phyloP scores from a whole-genome alignment of 2,113 vertebrate genomes.

The Coreoperca whiteheadi region DNA sequence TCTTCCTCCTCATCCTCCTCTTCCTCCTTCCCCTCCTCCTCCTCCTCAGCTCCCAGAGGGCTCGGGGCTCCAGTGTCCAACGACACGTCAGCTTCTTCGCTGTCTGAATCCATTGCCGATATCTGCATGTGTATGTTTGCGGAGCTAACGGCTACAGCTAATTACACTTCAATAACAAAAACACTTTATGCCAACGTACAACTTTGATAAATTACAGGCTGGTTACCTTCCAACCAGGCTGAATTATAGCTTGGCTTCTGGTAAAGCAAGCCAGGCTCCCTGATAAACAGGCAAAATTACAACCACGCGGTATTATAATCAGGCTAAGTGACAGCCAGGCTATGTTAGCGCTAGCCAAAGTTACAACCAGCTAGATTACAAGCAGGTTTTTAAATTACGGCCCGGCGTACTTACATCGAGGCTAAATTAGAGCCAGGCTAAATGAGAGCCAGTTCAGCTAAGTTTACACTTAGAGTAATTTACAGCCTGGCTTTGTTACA shows the following conservation, averaged over 20 bases:
- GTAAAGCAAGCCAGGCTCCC: background rate
- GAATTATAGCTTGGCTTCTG: too few species aligned
- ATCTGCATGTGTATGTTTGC: background rate
- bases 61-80: slow-evolving; percentile 27
- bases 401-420: too few species aligned
- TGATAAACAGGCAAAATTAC: too few species aligned
- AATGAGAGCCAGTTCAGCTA: too few species aligned
- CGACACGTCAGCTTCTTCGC: slow-evolving; percentile 53
- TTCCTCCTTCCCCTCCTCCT: slow-evolving; percentile 18
- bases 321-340: too few species aligned
- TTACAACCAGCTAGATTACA: background rate
- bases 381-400: background rate
- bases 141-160: background rate
- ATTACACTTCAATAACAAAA: background rate
- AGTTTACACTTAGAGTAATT: too few species aligned
- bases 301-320: background rate
- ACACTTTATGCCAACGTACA: background rate
- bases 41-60: background rate
- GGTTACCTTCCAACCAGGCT: background rate
- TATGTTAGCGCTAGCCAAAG: background rate
- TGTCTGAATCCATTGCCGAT: slow-evolving; percentile 48
- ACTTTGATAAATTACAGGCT: background rate
- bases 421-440: too few species aligned
- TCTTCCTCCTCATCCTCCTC: slow-evolving; percentile 47
- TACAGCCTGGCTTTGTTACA: background rate